phyloP scores from a whole-genome alignment of 2,797 vertebrate species.

The Euthynnus affinis region DNA sequence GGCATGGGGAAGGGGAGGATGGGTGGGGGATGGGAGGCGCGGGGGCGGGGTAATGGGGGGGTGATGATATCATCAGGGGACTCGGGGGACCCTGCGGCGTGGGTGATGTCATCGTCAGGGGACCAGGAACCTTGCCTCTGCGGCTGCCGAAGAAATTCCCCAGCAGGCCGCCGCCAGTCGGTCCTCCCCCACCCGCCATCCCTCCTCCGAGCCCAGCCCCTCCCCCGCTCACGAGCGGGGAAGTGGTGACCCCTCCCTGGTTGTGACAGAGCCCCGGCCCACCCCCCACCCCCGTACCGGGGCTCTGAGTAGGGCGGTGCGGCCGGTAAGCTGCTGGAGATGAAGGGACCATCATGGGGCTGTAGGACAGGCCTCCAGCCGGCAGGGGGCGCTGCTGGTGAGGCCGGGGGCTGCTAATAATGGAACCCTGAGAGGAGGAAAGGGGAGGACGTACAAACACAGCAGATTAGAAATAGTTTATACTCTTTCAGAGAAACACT shows the following conservation, averaged over 20 bases:
- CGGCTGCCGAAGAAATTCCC: constrained; percentile 93
- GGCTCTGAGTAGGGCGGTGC: constrained; percentile 90
- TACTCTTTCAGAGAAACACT: too few relatives aligned
- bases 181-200: constrained; percentile 70
- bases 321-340: constrained; percentile 87
- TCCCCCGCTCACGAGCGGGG: constrained; percentile 77
- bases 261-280: constrained; percentile 92
- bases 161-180: constrained; percentile 85
- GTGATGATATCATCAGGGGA: constrained; percentile 84
- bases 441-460: not conserved
- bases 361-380: constrained; percentile 81
- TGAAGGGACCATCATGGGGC: constrained; percentile 74
- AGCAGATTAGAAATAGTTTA: not conserved
- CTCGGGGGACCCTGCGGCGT: constrained; percentile 79
- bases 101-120: constrained; percentile 82
- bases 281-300: constrained; percentile 89
- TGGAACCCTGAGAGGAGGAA: constrained; percentile 88
- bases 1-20: constrained; percentile 85
- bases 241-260: constrained; percentile 75
- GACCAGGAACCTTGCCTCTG: constrained; percentile 88
- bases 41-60: constrained; percentile 85
- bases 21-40: constrained; percentile 82
- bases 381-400: constrained; percentile 89
- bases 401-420: constrained; percentile 93
- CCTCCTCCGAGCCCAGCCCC: constrained; percentile 74